phyloP scores from a whole-genome alignment of 2,888 invertebrate species.

The Drosophila suboccidentalis region DNA sequence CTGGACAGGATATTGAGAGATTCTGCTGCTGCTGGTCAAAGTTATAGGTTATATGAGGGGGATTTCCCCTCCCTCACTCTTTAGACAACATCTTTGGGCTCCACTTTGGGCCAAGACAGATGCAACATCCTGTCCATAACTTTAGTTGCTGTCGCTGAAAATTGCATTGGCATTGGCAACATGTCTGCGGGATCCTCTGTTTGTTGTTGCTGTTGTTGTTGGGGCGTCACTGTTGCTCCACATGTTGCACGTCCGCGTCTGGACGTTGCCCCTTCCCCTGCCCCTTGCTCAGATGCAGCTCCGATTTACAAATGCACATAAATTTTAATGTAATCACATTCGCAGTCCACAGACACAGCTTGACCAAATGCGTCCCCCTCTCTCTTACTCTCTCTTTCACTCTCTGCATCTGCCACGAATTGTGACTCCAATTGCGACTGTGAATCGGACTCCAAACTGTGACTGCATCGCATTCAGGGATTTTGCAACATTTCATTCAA shows the following conservation, averaged over 20 bases:
- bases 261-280: neutral
- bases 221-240: slow-evolving; percentile 69
- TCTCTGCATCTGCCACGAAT: slow-evolving; percentile 8
- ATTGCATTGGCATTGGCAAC: slow-evolving; percentile 62
- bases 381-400: slow-evolving; percentile 1
- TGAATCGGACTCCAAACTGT: slow-evolving; percentile 13
- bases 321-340: slow-evolving; percentile 83
- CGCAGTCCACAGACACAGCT: slow-evolving; percentile 67
- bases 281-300: slow-evolving; percentile 7
- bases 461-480: slow-evolving; percentile 62
- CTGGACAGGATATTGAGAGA: slow-evolving; percentile 79
- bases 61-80: neutral
- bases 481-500: slow-evolving; percentile 73
- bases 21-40: slow-evolving; percentile 35
- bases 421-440: slow-evolving; percentile 15
- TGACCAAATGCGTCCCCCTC: slow-evolving; percentile 31
- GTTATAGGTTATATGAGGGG: neutral
- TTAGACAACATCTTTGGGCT: slow-evolving; percentile 19
- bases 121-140: slow-evolving; percentile 81
- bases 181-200: slow-evolving; percentile 30
- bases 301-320: slow-evolving; percentile 80
- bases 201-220: slow-evolving; percentile 43
- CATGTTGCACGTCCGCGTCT: slow-evolving; percentile 72
- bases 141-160: slow-evolving; percentile 65
- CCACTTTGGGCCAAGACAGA: slow-evolving; percentile 53